A percentile compares a stretch with the other conserved stretches of the same genome.
Conservation (phyloP, 2,113 vertebrate genomes). For the Aegithalos caudatus region DNA sequence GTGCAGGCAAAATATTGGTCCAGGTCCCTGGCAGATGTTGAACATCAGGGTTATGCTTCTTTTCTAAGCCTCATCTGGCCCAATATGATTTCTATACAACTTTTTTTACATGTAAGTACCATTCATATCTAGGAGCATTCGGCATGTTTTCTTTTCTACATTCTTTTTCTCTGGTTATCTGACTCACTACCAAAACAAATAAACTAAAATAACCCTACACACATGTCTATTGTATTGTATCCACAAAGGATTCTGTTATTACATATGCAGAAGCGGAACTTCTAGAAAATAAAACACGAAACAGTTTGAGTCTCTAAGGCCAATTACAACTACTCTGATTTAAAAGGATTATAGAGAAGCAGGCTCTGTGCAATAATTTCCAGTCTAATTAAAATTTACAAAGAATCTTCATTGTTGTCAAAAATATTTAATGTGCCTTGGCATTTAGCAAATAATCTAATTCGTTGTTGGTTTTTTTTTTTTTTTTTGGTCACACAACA, state of each 20-base stretch:
- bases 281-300: conserved; percentile 69
- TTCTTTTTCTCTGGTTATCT: conserved; percentile 51
- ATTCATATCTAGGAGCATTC: conserved; percentile 3
- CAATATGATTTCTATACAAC: background rate
- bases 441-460: conserved; percentile 74
- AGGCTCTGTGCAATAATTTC: conserved; percentile 73
- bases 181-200: conserved; percentile 63
- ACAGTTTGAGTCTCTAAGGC: conserved; percentile 70
- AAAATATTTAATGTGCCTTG: conserved; percentile 74
- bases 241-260: conserved; percentile 67
- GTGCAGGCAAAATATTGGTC: background rate
- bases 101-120: background rate
- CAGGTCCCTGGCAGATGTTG: background rate
- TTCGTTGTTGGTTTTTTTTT: conserved; percentile 6
- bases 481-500: conserved; percentile 68
- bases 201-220: conserved; percentile 62
- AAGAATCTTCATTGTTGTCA: conserved; percentile 74
- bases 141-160: background rate
- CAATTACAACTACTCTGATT: conserved; percentile 75
- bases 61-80: background rate
- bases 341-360: conserved; percentile 72
- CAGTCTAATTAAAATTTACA: conserved; percentile 76
- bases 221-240: conserved; percentile 39
- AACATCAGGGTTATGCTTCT: background rate
- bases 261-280: conserved; percentile 72